Percentiles rank a stretch among this genome's conserved stretches.
phyloP scores from a whole-genome alignment of 2,888 invertebrate species.

The Idaea aversata region DNA sequence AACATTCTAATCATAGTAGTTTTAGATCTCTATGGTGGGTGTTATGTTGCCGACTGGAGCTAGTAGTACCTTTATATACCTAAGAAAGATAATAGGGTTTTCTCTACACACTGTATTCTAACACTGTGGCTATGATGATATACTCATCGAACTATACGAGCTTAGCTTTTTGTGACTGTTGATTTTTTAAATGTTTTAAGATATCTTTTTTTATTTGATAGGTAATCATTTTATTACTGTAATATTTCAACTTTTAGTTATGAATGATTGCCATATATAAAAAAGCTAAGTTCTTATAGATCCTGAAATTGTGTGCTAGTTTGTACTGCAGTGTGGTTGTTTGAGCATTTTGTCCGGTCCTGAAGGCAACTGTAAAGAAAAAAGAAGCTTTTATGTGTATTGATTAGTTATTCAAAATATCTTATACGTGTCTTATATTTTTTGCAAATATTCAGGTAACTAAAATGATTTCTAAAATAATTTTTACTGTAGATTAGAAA shows the following conservation, averaged over 20 bases:
- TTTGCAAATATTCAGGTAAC: background rate
- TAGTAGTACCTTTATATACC: too few species aligned
- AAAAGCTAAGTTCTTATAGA: conserved; percentile 14
- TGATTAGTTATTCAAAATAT: background rate
- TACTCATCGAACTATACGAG: conserved; percentile 28
- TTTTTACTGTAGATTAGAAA: background rate
- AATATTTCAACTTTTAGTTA: background rate
- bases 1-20: too few species aligned
- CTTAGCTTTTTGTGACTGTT: conserved; percentile 20
- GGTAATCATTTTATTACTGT: background rate
- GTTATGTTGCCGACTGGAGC: too few species aligned
- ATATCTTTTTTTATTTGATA: conserved; percentile 2
- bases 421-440: background rate
- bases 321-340: background rate
- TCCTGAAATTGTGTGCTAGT: conserved; percentile 10
- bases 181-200: conserved; percentile 4
- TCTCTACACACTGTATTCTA: conserved; percentile 34
- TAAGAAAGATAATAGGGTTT: too few species aligned
- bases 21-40: too few species aligned
- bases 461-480: background rate
- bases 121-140: conserved; percentile 39
- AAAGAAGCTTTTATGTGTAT: background rate
- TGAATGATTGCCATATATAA: background rate
- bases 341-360: background rate
- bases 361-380: background rate